Evolutionary conservation across 2,797 vertebrate species (phyloP), one percentile per base, ranked within the genome.

Genomic region (Tenualosa ilisha): DNA sequence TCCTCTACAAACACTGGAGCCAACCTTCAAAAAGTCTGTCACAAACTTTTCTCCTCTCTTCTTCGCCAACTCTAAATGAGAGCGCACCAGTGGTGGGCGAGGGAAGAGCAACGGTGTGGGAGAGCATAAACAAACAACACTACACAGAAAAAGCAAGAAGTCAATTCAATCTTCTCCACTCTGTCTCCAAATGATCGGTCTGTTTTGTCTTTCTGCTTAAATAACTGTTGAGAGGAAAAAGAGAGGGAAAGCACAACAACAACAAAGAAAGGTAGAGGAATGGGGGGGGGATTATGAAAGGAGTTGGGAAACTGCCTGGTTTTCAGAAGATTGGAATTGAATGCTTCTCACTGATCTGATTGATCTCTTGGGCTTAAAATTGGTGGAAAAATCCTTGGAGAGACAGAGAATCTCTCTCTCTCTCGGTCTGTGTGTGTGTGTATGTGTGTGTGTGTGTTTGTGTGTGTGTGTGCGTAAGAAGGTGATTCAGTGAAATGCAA

Each of bases 281-380:
- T 46, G 7, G 46, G 3, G 46, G 46, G 51, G 51, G 12, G 12
- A 13, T 12, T 15, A 15, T 53, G 20, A 59, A 20, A 59, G 15
- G 31, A 72, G 65, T 37, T 72, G 65, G 65, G 65, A 40, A 59
- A 59, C 20, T 59, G 56, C 56, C 56, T 54, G 53, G 15, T 54
- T 22, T 22, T 59, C 56, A 59, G 56, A 59, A 37, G 65, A 72
- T 72, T 72, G 24, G 31, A 72, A 72, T 72, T 72, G 65, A 72
- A 72, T 37, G 11, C 26, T 31, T 72, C 65, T 72, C 65, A 72
- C 65, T 72, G 24, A 72, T 72, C 31, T 59, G 56, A 59, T 59
- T 59, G 56, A 59, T n/a, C 56, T 59, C 56, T 22, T 22, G 20
- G 56, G 56, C 17, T 59, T 59, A 5, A 59, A 59, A 59, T 13